Base-by-base conservation (phyloP, 2,113 vertebrate genomes). In the Diglossa brunneiventris region DNA sequence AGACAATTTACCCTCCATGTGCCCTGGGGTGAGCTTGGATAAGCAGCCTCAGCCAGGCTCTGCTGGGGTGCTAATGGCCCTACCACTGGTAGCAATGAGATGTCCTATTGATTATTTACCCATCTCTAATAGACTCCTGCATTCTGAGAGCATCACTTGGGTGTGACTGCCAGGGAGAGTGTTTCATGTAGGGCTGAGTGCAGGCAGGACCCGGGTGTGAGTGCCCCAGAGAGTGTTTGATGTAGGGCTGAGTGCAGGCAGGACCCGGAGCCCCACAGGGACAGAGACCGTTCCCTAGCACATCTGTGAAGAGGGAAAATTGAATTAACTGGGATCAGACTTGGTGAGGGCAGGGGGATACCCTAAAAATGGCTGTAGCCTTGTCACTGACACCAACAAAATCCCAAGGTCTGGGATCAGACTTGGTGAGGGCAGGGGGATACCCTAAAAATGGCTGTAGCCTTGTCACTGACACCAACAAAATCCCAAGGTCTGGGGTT, bases 71-170 rank as follows among this genome's bases (percentile, higher is more conserved):
- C 46, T 95, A 94, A 96, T 74, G 73, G 91, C 73, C 24, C 37
- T 46, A 20, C 39, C 73, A 24, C 70, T 61, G 50, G 78, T 44
- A 91, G 50, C 41, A 37, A 7, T 31, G 66, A 75, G 56, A 49
- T 62, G 75, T 80, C 82, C 70, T 85, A 94, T 83, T 69, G 88
- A 95, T 95, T 91, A 92, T 85, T 90, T 91, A 87, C 64, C 88
- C 49, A 41, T 91, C 0, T 2, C 53, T 87, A 85, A 79, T 21
- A 92, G 83, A 62, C 55, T 92, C 50, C 35, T 8, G 30, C 56
- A 30, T 66, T 74, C 64, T 35, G 64, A 73, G 67, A 52, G 9
- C 28, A 64, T 83, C 26, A n/a, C 63, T 56, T 17, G 2, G 5
- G 42, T 47, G 62, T 35, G 56, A 55, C 27, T 39, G 39, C 39